Evolutionary conservation across 2,113 vertebrate species (phyloP).

Genomic region (Acrocephalus arundinaceus): DNA sequence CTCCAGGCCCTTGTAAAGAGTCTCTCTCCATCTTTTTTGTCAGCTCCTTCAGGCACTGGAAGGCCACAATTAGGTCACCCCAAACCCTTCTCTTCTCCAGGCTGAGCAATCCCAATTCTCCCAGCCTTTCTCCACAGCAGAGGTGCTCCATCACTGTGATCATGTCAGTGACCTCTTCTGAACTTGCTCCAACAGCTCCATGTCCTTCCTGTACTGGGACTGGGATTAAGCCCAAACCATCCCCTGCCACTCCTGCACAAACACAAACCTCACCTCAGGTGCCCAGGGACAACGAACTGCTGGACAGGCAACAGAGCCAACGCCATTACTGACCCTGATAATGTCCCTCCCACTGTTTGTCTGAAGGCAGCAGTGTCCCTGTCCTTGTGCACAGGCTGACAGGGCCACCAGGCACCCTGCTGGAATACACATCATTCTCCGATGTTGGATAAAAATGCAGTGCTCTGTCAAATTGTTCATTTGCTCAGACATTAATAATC

Average conservation of each 20-base stretch:
- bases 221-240: background rate
- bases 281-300: background rate
- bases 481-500: background rate
- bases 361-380: background rate
- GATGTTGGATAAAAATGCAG: background rate
- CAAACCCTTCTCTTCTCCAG: background rate
- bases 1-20: background rate
- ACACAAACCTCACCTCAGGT: background rate
- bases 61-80: background rate
- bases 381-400: background rate
- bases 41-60: background rate
- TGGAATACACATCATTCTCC: background rate
- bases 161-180: background rate
- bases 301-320: background rate
- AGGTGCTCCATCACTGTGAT: background rate
- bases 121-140: background rate
- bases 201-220: background rate
- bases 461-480: background rate
- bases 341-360: accelerated
- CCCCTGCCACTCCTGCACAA: background rate
- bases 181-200: background rate
- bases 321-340: background rate
- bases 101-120: background rate
- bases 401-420: background rate
- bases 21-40: background rate